Base-by-base conservation (phyloP, 2,797 vertebrate genomes). In the Luscinia luscinia region DNA sequence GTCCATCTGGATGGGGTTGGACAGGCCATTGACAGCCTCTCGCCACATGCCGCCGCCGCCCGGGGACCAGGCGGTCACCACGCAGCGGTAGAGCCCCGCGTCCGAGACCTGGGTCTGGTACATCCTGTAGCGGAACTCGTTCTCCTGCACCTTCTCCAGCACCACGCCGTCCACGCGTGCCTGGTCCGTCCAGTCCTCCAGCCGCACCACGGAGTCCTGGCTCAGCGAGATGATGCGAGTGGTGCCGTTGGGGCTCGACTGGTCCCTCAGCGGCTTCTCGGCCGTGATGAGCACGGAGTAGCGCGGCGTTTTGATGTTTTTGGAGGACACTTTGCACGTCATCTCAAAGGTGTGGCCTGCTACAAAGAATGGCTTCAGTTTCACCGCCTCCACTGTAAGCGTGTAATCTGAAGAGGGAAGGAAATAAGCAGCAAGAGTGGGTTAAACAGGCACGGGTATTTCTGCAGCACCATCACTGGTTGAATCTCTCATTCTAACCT, bases 301-400 rank as follows among this genome's bases (percentile, higher is more conserved):
- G 21, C 98, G 97, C 0, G 98, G 98, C 0, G 98, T 98, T 46
- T 97, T 98, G 26, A 99, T 98, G 95, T 99, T 99, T 84, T 98
- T 97, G 0, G 98, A 97, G 74, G 95, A 96, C 36, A 98, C 98
- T 38, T 97, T 97, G 97, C 99, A 99, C 34, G 97, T 98, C 99
- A 99, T 99, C 97, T 99, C 99, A 82, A 99, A 99, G 9, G 98
- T 99, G 49, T 98, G 98, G 24, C 99, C 99, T 10, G 98, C 98
- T 36, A 98, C 98, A 2, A 98, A 98, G 76, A 98, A 98, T 1
- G 98, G 98, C 57, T 98, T 98, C 51, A 98, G 32, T 28, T 97
- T 98, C 58, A 97, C 97, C 0, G 99, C 99, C 48, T 97, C 97
- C 40, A 99, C 98, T 40, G 98, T 98, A 2, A 99, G 96, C 5